Evolutionary conservation across 2,797 vertebrate species (phyloP).

Genomic region (Odontamblyopus lacepedii): DNA sequence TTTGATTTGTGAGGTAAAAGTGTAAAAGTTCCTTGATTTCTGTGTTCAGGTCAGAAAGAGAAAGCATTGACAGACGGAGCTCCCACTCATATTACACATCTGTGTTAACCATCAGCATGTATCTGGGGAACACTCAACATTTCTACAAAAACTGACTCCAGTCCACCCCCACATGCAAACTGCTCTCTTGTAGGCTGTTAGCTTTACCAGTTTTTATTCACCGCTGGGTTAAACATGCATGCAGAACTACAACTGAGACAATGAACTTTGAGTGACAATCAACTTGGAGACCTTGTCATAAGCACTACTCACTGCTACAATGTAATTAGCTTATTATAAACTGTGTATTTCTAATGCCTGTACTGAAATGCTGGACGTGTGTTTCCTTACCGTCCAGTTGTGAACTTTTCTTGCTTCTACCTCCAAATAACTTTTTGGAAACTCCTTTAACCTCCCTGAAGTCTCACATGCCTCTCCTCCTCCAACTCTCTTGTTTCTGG

Average conservation of each 20-base stretch:
- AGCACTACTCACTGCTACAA: neutral
- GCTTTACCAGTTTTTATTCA: neutral
- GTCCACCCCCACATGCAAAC: conserved; percentile 36
- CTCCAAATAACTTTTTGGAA: conserved; percentile 13
- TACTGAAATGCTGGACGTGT: neutral
- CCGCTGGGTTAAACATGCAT: neutral
- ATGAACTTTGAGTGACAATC: neutral
- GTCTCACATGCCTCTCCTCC: conserved; percentile 43
- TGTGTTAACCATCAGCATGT: conserved; percentile 76
- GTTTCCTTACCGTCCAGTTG: conserved; percentile 55
- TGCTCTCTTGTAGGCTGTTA: conserved; percentile 11
- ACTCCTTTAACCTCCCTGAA: conserved; percentile 16
- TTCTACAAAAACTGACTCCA: conserved; percentile 54
- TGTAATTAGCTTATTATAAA: neutral
- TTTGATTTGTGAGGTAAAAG: neutral
- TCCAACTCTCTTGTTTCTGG: conserved; percentile 43
- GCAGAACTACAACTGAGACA: neutral
- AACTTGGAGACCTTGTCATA: too few relatives aligned
- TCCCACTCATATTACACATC: conserved; percentile 77
- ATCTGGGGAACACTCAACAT: conserved; percentile 70
- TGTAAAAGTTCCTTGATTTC: conserved; percentile 15
- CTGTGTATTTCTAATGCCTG: neutral
- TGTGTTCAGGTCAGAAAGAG: conserved; percentile 22
- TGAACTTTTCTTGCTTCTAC: conserved; percentile 5
- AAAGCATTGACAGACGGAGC: conserved; percentile 38